These are phyloP conservation scores for Molorchus minor DNA, from an alignment of 2,888 invertebrate species.

Conservation along the genomic window DNA sequence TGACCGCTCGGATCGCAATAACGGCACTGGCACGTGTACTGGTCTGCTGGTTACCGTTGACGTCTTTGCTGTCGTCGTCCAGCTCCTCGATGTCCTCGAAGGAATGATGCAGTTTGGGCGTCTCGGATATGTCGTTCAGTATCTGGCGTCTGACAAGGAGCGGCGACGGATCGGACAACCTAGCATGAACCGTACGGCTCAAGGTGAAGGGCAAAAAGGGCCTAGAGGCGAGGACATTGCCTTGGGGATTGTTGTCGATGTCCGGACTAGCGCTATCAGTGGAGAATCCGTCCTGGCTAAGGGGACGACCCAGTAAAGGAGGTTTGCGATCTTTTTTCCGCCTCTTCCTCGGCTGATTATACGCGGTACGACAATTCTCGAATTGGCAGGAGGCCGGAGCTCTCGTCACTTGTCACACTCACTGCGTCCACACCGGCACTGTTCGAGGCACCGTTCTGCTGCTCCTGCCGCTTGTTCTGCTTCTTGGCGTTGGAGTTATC, in stretches of 20 bases:
- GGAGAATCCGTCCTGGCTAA: conserved; percentile 54
- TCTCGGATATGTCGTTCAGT: conserved; percentile 50
- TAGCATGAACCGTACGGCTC: no score
- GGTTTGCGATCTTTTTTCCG: conserved; percentile 90
- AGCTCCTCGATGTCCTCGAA: conserved; percentile 61
- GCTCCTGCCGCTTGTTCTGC: conserved; percentile 44
- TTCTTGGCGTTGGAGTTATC: conserved; percentile 49
- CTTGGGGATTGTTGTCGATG: conserved; percentile 41
- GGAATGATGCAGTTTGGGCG: conserved; percentile 60
- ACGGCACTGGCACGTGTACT: conserved; percentile 75
- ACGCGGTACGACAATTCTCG: conserved; percentile 83
- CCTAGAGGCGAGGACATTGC: conserved; percentile 22
- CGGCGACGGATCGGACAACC: conserved; percentile 30
- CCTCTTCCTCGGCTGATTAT: conserved; percentile 86
- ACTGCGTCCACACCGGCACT: conserved; percentile 67
- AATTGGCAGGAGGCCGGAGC: no score
- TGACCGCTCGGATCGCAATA: conserved; percentile 80
- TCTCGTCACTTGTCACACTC: conserved; percentile 81
- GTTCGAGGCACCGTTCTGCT: conserved; percentile 50
- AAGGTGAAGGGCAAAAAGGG: conserved; percentile 31
- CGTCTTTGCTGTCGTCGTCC: conserved; percentile 56
- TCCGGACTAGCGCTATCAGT: conserved; percentile 57
- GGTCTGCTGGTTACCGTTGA: conserved; percentile 58
- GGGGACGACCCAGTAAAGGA: conserved; percentile 57
- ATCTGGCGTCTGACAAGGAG: conserved; percentile 35